Conservation (phyloP, 2,113 vertebrate species). For the Forbesichthys agassizii region DNA sequence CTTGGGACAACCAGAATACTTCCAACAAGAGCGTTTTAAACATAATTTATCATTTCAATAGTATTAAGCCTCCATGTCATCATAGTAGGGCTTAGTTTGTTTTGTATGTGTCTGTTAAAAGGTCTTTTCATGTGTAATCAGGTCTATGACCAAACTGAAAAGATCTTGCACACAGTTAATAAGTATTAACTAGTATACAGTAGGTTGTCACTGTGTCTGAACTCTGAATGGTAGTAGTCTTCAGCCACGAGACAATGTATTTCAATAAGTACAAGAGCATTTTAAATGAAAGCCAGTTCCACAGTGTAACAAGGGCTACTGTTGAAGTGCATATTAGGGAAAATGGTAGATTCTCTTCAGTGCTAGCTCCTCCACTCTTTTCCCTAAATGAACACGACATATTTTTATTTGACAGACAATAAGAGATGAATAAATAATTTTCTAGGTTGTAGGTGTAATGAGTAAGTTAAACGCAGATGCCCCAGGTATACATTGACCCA, state of each 20-base stretch:
- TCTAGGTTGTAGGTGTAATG: not conserved
- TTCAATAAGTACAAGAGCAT: constrained; percentile 13
- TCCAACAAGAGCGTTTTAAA: constrained; percentile 1
- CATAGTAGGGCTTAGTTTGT: constrained; percentile 12
- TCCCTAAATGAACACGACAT: not conserved
- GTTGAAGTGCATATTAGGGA: not conserved
- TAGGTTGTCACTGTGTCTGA: constrained; percentile 9
- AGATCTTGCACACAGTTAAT: constrained; percentile 19
- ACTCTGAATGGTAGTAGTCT: not conserved
- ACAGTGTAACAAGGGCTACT: not conserved
- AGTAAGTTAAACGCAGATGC: constrained; percentile 6
- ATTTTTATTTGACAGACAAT: not conserved
- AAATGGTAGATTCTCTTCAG: no score
- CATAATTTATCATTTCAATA: not conserved
- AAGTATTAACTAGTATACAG: constrained; percentile 16
- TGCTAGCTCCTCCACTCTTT: not conserved
- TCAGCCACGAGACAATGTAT: not conserved
- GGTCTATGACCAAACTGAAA: constrained; percentile 58
- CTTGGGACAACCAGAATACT: not conserved
- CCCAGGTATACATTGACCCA: constrained; percentile 8
- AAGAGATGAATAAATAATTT: not conserved
- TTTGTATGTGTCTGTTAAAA: constrained; percentile 13
- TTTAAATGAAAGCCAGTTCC: constrained; percentile 8
- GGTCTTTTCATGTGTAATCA: constrained; percentile 19
- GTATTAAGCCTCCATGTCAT: constrained; percentile 12